Conservation (phyloP, 2,888 invertebrate species). For the Phanerotoma sp. region DNA sequence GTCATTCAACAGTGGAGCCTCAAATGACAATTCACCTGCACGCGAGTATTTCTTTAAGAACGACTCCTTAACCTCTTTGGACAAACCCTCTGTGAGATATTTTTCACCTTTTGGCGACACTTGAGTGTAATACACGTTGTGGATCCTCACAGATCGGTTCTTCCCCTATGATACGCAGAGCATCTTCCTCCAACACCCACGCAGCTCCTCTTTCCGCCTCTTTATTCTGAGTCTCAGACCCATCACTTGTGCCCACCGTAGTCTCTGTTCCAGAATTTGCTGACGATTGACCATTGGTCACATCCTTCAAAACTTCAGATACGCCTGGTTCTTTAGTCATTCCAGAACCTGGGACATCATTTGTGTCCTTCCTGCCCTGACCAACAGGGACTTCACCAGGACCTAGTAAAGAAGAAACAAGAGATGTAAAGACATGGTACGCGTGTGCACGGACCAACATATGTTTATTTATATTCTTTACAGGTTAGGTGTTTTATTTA, state of each 20-base stretch:
- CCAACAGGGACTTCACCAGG: too few species aligned
- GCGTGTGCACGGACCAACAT: background rate
- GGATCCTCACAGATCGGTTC: conserved; percentile 3
- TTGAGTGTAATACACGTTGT: conserved; percentile 1
- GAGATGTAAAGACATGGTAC: background rate
- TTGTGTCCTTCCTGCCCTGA: background rate
- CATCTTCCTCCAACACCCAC: conserved; percentile 8
- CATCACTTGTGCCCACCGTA: background rate
- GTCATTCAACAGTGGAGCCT: background rate
- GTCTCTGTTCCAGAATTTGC: background rate
- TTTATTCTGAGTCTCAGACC: background rate
- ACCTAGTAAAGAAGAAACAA: background rate
- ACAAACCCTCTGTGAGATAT: conserved; percentile 9
- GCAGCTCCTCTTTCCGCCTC: background rate
- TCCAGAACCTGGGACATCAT: background rate
- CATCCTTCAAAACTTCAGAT: background rate
- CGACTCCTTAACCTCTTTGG: conserved; percentile 2
- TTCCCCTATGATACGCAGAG: conserved; percentile 7
- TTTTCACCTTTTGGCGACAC: conserved; percentile 12
- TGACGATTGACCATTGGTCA: background rate
- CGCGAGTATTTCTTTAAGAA: background rate
- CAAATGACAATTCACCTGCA: background rate
- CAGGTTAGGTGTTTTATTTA: background rate
- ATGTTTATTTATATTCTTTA: background rate
- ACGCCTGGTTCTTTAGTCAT: background rate